A percentile compares a stretch with the other conserved stretches of the same genome.
These are phyloP conservation scores for Porites lobata DNA, from an alignment of 92 coral and sea anemone genomes.

Conservation along the genomic window DNA sequence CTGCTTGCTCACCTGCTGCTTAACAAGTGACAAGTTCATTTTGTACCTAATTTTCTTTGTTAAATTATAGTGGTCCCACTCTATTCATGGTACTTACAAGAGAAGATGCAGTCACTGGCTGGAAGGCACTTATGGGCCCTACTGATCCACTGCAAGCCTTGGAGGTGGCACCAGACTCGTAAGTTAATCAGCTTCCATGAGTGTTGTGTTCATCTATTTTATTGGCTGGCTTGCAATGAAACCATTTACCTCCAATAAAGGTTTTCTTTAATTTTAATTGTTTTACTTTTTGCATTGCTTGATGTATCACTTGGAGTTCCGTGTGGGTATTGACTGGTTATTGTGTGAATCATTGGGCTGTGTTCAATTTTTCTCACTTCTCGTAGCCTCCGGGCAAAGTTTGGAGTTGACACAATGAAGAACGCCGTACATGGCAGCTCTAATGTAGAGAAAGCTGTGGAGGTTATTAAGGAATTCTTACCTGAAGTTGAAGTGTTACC, in stretches of 20 bases:
- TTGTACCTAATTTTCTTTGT: background rate
- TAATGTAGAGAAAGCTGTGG: slow-evolving; percentile 79
- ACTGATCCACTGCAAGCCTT: slow-evolving; percentile 95
- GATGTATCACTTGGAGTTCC: background rate
- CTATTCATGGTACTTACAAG: slow-evolving; percentile 86
- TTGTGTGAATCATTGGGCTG: background rate
- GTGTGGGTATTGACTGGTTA: background rate
- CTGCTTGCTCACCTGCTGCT: too few species aligned
- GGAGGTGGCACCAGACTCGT: slow-evolving; percentile 95
- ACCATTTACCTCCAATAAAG: too few species aligned
- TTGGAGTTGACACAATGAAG: slow-evolving; percentile 88
- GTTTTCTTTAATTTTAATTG: too few species aligned
- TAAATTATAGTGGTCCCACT: slow-evolving; percentile 84
- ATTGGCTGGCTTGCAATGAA: too few species aligned
- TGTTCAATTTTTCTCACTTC: background rate
- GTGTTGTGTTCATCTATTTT: background rate
- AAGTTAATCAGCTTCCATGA: slow-evolving; percentile 27
- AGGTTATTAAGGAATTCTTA: slow-evolving; percentile 88
- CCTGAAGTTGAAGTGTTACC: slow-evolving; percentile 94
- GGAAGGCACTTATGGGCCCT: slow-evolving; percentile 99
- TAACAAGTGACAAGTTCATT: too few species aligned
- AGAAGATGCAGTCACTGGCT: slow-evolving; percentile 98
- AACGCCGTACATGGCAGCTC: slow-evolving; percentile 99
- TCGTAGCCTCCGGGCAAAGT: slow-evolving; percentile 87
- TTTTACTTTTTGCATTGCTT: too few species aligned